Evolutionary conservation across 2,888 invertebrate species (phyloP), one percentile per base, ranked within the genome.

Genomic region (Parapristionchus giblindavisi): DNA sequence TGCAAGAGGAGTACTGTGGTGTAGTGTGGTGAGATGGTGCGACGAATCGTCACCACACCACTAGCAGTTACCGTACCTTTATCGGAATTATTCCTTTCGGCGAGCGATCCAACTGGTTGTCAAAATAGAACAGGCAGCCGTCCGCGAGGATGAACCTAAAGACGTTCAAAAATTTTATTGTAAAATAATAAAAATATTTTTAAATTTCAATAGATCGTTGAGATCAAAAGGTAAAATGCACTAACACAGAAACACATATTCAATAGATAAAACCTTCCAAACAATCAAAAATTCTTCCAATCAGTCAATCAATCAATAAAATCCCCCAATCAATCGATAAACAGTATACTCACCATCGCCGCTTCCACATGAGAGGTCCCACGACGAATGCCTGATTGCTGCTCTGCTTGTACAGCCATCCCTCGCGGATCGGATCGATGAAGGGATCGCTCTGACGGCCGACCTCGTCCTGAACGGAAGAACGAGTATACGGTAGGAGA

Each of bases 331-430:
- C n/a, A n/a, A n/a, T n/a, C n/a, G n/a, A n/a, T 3, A 63, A 43
- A 66, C 24, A 21, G 3, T 29, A 0, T 24, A 43, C 77, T 71
- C 43, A 82, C 82, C 83, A 83, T 75, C 83, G 60, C 54, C 80
- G 73, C 61, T 83, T 83, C 83, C 83, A 83, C 11, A 81, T 77
- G n/a, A 83, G 77, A 3, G 83, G 79, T 38, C 81, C 82, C 0
- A 80, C 76, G 60, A 83, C 76, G 51, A 83, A 77, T 34, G 70
- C 38, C 32, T 82, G 81, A 38, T 75, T 78, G 61, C 78, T 80
- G 74, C 80, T 79, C 76, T 83, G 83, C 73, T 83, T 83, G 76
- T 81, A 82, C 24, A 83, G 76, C 83, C 83, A 83, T 54, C 83
- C 83, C 43, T 82, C 82, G 34, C 81, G 40, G 51, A n/a, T 24